Evolutionary conservation across 2,888 invertebrate species (phyloP).

Genomic region (Augochlorella aurata): DNA sequence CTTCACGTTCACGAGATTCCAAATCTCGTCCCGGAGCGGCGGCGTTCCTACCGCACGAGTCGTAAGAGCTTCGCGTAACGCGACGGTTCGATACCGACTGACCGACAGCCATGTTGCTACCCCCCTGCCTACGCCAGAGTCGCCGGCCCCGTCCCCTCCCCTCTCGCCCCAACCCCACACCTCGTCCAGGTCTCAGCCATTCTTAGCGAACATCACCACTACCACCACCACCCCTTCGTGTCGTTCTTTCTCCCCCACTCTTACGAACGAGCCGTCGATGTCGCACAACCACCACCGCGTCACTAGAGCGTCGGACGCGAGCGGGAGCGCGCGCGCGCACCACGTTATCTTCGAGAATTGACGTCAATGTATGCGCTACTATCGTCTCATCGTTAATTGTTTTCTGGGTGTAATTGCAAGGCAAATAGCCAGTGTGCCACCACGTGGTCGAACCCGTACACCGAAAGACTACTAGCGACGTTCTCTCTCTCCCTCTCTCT

Average conservation of each 20-base stretch:
- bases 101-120: constrained; percentile 78
- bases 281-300: not conserved
- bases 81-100: constrained; percentile 80
- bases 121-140: constrained; percentile 70
- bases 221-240: constrained; percentile 39
- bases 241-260: constrained; percentile 9
- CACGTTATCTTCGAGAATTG: constrained; percentile 78
- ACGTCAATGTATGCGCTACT: constrained; percentile 74
- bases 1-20: constrained; percentile 51
- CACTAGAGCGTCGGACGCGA: constrained; percentile 36
- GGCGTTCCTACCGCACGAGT: constrained; percentile 40
- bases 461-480: not conserved
- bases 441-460: constrained; percentile 54
- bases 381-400: constrained; percentile 72
- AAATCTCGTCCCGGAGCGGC: constrained; percentile 43
- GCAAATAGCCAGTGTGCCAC: constrained; percentile 63
- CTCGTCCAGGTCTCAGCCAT: constrained; percentile 51
- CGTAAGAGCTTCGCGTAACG: constrained; percentile 61
- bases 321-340: constrained; percentile 56
- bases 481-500: not conserved
- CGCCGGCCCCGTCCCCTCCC: constrained; percentile 56
- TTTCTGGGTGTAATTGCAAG: constrained; percentile 71
- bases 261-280: not conserved
- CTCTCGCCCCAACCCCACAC: constrained; percentile 28
- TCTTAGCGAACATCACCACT: constrained; percentile 56